Conservation (phyloP, 2,888 invertebrate genomes). For the Alloplasta piceator region DNA sequence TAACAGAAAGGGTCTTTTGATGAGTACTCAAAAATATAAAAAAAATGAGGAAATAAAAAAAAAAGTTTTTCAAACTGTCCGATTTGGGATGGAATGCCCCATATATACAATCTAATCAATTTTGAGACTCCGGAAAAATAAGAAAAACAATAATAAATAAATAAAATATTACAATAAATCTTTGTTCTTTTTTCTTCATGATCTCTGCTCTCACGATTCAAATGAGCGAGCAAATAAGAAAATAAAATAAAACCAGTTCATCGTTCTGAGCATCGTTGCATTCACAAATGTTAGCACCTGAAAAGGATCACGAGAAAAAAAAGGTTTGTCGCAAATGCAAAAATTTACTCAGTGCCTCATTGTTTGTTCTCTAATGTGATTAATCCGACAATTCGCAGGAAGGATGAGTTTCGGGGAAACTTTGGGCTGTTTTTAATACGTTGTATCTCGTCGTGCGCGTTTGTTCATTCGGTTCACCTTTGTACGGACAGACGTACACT, state of each 20-base stretch:
- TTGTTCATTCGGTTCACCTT: slow-evolving; percentile 75
- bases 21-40: too few relatives aligned
- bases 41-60: too few relatives aligned
- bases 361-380: slow-evolving; percentile 1
- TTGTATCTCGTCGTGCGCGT: slow-evolving; percentile 63
- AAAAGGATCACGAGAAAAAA: slow-evolving; percentile 6
- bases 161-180: too few relatives aligned
- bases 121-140: too few relatives aligned
- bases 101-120: too few relatives aligned
- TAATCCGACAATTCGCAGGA: slow-evolving; percentile 32
- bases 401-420: slow-evolving; percentile 48
- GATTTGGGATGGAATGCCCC: too few relatives aligned
- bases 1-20: too few relatives aligned
- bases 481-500: slow-evolving; percentile 67
- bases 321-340: neutral
- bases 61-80: too few relatives aligned
- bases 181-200: neutral
- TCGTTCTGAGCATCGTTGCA: neutral
- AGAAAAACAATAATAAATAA: too few relatives aligned
- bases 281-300: too few relatives aligned
- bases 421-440: slow-evolving; percentile 66
- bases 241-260: slow-evolving; percentile 12
- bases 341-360: neutral
- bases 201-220: too few relatives aligned
- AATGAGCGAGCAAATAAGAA: neutral